Evolutionary conservation across 2,797 vertebrate genomes (phyloP), one percentile per base, ranked within the genome.

Genomic region (Gallinago solitaria): DNA sequence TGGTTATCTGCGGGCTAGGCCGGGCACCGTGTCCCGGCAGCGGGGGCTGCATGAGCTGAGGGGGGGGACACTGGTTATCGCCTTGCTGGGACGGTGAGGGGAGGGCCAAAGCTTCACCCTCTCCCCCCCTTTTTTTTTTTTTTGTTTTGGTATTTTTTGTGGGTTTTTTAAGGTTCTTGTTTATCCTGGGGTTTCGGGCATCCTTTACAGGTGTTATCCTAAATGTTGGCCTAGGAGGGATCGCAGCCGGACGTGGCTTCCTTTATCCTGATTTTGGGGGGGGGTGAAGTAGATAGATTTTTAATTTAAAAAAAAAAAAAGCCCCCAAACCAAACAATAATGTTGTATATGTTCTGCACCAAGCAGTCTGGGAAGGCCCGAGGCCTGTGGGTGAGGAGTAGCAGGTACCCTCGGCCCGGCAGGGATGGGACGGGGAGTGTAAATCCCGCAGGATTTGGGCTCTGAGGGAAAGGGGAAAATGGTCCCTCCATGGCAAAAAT

Each of bases 191-290:
- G 81, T 81, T 94, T 80, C 0, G 6, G 71, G 87, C 51, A 67
- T 60, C 56, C 57, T 90, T 91, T 63, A 77, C 65, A 95, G 70
- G 57, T 70, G 71, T 82, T 69, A 47, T 35, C 41, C 35, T 87
- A 78, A 93, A 74, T 80, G 69, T 89, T 94, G 75, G 81, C 54
- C 74, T 60, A 74, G 54, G 65, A 56, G 57, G 28, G 33, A 33
- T 50, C 1, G 0, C 86, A 84, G 74, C 43, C 0, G 0, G 45
- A 86, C 0, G 1, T 0, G 4, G 60, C 81, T 87, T 87, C 39
- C 32, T 81, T 71, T 82, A 51, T 77, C 37, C 37, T 63, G 76
- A 24, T 75, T 65, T 89, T 28, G 37, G 41, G 47, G 48, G 32
- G 35, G 70, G 67, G 24, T n/a, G 67, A 86, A 61, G 18, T 21